Percentiles rank a stretch among this genome's conserved stretches.
These are phyloP conservation scores for Promerops cafer DNA, from an alignment of 2,113 vertebrate genomes.

Conservation along the genomic window DNA sequence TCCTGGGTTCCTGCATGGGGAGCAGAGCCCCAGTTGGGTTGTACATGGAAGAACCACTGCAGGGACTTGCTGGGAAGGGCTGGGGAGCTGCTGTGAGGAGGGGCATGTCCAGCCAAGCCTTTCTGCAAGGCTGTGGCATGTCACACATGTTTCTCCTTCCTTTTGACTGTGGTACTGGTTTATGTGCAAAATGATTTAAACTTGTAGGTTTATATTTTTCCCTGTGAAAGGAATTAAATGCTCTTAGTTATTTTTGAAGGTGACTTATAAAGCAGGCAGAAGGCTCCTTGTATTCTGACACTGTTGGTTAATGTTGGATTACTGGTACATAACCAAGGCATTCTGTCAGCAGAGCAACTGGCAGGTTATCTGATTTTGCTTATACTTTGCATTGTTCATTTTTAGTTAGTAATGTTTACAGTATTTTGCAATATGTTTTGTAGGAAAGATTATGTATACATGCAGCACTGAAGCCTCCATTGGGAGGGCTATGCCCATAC, in stretches of 20 bases:
- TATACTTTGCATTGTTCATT: neutral
- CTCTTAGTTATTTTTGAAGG: neutral
- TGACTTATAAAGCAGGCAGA: neutral
- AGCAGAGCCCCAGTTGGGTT: neutral
- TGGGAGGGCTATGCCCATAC: neutral
- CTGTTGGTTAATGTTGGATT: neutral
- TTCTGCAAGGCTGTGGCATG: neutral
- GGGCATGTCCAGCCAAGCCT: neutral
- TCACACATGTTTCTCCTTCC: neutral
- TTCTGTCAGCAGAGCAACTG: neutral
- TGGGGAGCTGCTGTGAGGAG: neutral
- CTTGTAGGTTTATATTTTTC: neutral
- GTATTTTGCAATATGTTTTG: neutral
- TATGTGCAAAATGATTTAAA: neutral
- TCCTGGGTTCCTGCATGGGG: neutral
- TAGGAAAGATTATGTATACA: neutral
- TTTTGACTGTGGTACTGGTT: neutral
- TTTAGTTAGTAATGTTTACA: neutral
- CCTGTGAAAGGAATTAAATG: neutral
- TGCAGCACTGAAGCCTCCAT: neutral
- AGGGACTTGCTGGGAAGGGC: neutral
- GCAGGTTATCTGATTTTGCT: neutral
- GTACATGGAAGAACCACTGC: fast-evolving
- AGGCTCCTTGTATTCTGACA: neutral
- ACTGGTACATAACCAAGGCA: neutral